Conservation (phyloP, 2,797 vertebrate genomes). For the Sebastes elongatus region DNA sequence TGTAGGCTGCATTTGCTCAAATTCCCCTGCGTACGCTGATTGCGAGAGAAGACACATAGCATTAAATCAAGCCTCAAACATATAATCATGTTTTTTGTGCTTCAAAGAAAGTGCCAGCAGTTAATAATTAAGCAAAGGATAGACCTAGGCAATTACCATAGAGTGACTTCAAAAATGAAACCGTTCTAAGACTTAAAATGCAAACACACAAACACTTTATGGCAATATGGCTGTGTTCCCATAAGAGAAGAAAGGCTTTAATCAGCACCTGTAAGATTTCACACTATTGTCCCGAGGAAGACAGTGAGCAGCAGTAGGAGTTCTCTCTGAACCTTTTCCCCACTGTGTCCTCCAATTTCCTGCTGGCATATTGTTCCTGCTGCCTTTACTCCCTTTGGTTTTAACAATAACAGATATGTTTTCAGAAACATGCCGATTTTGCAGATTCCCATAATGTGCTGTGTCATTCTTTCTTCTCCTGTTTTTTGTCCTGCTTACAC, state of each 20-base stretch:
- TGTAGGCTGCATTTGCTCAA: slow-evolving; percentile 31
- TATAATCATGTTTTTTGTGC: slow-evolving; percentile 52
- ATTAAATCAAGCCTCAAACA: slow-evolving; percentile 55
- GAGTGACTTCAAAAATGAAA: slow-evolving; percentile 6
- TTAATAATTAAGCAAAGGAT: slow-evolving; percentile 60
- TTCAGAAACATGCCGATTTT: neutral
- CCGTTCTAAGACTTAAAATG: neutral
- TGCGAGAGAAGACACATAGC: slow-evolving; percentile 34
- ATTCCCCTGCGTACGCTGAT: slow-evolving; percentile 38
- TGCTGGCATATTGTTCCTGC: neutral
- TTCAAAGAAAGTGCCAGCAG: slow-evolving; percentile 59
- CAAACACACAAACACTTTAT: slow-evolving; percentile 17
- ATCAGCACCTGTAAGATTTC: slow-evolving; percentile 20
- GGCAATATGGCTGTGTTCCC: neutral
- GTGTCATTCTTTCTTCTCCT: neutral
- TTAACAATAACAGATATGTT: neutral
- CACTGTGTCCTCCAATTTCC: neutral
- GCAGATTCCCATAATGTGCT: neutral
- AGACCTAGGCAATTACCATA: slow-evolving; percentile 44
- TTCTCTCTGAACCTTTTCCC: slow-evolving; percentile 3
- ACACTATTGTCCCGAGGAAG: neutral
- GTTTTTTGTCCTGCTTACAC: neutral
- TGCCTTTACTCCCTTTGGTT: neutral
- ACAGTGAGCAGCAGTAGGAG: neutral
- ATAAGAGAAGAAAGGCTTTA: neutral